A percentile compares a stretch with the other conserved stretches of the same genome.
These are phyloP conservation scores for Clistopyga incitator DNA, from an alignment of 2,888 invertebrate genomes.

Conservation along the genomic window DNA sequence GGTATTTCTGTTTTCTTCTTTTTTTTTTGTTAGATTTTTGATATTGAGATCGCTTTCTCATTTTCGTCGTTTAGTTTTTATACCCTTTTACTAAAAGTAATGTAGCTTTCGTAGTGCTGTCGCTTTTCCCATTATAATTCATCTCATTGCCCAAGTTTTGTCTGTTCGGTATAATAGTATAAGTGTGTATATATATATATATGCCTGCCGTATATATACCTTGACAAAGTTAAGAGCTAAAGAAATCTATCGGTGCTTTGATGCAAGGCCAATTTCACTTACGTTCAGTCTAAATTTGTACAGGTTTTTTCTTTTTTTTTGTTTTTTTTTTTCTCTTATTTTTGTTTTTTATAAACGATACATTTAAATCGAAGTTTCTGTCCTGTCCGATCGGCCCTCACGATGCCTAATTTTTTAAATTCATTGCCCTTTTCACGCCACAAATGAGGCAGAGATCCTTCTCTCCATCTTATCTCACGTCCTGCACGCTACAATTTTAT, in stretches of 20 bases:
- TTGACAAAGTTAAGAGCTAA: slow-evolving; percentile 55
- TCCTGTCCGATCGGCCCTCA: slow-evolving; percentile 32
- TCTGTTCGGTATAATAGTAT: slow-evolving; percentile 46
- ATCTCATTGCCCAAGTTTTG: slow-evolving; percentile 42
- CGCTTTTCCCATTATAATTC: slow-evolving; percentile 36
- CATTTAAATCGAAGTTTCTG: slow-evolving; percentile 55
- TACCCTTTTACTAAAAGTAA: slow-evolving; percentile 31
- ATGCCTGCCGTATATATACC: slow-evolving; percentile 33
- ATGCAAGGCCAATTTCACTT: slow-evolving; percentile 69
- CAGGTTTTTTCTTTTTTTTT: slow-evolving; percentile 53
- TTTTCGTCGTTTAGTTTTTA: slow-evolving; percentile 14
- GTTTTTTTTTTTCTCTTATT: too few relatives aligned
- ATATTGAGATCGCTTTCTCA: slow-evolving; percentile 32
- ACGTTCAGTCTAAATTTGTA: slow-evolving; percentile 70
- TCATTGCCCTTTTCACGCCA: slow-evolving; percentile 32
- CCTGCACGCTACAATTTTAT: slow-evolving; percentile 60
- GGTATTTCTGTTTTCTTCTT: slow-evolving; percentile 24
- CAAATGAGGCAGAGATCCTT: slow-evolving; percentile 52
- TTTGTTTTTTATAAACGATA: slow-evolving; percentile 53
- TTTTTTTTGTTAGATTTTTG: slow-evolving; percentile 35
- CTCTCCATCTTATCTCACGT: slow-evolving; percentile 53
- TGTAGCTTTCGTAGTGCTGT: slow-evolving; percentile 26
- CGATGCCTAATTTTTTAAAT: slow-evolving; percentile 51
- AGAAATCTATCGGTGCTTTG: slow-evolving; percentile 68
- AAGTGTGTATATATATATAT: slow-evolving; percentile 43